phyloP scores from a whole-genome alignment of 2,797 vertebrate species.

The Nyctalus aviator region DNA sequence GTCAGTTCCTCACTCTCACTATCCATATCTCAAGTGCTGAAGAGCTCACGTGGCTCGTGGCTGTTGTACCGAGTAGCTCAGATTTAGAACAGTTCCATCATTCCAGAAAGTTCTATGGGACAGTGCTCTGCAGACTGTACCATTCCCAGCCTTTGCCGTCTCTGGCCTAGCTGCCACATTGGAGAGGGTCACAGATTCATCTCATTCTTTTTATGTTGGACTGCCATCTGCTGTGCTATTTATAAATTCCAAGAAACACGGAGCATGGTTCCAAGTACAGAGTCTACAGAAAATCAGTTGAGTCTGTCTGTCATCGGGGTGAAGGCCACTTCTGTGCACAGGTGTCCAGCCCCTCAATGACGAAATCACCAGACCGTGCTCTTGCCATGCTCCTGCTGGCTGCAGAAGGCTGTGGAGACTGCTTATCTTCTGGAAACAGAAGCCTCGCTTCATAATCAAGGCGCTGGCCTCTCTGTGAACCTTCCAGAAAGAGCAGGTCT shows the following conservation, averaged over 20 bases:
- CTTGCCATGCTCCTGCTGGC: not conserved
- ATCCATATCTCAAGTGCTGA: not conserved
- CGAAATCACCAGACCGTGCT: not conserved
- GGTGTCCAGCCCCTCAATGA: not conserved
- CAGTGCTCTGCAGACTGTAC: not conserved
- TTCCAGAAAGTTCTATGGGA: not conserved
- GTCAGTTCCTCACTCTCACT: not conserved
- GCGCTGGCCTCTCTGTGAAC: not conserved
- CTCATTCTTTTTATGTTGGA: conserved; percentile 58
- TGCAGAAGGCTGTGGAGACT: not conserved
- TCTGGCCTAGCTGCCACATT: not conserved
- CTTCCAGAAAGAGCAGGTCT: not conserved
- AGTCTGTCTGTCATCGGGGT: not conserved
- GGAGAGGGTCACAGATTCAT: not conserved
- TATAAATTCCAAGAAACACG: not conserved
- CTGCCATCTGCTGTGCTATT: conserved; percentile 69
- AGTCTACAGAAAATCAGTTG: not conserved
- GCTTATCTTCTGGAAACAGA: not conserved
- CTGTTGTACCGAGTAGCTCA: not conserved
- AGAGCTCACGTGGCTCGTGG: not conserved
- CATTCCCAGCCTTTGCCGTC: not conserved
- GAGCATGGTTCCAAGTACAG: not conserved
- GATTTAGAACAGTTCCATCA: not conserved
- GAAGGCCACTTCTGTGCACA: not conserved
- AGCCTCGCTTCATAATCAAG: not conserved